Evolutionary conservation across 2,888 invertebrate species (phyloP).

Genomic region (Lordiphosa andalusiaca): DNA sequence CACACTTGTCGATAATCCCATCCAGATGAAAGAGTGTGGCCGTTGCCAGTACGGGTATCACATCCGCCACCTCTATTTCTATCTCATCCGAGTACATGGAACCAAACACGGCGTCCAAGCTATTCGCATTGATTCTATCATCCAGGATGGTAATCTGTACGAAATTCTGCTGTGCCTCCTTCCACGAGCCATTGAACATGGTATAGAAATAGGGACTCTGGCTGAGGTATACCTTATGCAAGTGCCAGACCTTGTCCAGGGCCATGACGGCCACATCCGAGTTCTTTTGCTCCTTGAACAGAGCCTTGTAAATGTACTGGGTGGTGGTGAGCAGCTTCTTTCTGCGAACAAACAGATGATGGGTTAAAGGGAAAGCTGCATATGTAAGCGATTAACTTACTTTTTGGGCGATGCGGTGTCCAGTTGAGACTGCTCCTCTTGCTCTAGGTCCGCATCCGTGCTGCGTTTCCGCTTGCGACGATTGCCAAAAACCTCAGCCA

Average conservation of each 20-base stretch:
- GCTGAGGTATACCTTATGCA: conserved; percentile 89
- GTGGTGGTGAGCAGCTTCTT: conserved; percentile 87
- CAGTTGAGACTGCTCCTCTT: conserved; percentile 77
- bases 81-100: conserved; percentile 89
- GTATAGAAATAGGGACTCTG: conserved; percentile 90
- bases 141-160: conserved; percentile 87
- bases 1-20: conserved; percentile 87
- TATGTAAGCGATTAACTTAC: conserved; percentile 76
- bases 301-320: conserved; percentile 88
- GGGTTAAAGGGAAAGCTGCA: not conserved
- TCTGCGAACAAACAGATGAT: conserved; percentile 56
- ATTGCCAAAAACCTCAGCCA: conserved; percentile 81
- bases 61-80: conserved; percentile 84
- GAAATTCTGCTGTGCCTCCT: conserved; percentile 85
- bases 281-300: conserved; percentile 88
- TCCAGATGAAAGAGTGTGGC: conserved; percentile 88
- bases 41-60: conserved; percentile 86
- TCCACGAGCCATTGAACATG: conserved; percentile 91
- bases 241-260: conserved; percentile 86
- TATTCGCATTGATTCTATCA: conserved; percentile 85
- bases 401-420: conserved; percentile 82
- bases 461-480: conserved; percentile 83
- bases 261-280: conserved; percentile 88
- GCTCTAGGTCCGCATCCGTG: conserved; percentile 55
- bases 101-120: conserved; percentile 86